Conservation (phyloP, 2,888 invertebrate species). For the Gonocerus acuteangulatus region DNA sequence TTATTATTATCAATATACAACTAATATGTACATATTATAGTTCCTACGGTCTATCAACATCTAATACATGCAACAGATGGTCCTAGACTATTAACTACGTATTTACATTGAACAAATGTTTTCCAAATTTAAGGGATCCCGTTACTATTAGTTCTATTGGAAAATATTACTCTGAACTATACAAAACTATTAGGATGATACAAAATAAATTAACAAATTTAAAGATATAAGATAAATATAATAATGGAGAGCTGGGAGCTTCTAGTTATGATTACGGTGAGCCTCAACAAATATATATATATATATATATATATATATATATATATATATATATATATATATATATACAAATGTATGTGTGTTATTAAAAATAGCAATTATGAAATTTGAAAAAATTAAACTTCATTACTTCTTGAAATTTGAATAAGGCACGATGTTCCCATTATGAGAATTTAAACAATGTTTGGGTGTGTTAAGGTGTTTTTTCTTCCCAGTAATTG, state of each 20-base stretch:
- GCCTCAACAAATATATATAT: no score
- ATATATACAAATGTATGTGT: no score
- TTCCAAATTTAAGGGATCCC: constrained; percentile 2
- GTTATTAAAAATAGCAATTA: no score
- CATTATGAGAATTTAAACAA: no score
- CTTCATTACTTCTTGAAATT: no score
- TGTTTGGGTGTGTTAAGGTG: no score
- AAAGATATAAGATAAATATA: neutral
- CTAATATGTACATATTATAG: constrained; percentile 19
- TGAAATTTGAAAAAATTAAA: no score
- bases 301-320: no score
- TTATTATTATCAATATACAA: constrained; percentile 8
- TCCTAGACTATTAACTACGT: constrained; percentile 11
- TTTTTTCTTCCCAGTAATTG: no score
- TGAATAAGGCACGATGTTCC: no score
- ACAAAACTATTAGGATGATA: constrained; percentile 1
- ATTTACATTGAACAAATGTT: constrained; percentile 13
- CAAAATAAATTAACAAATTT: neutral
- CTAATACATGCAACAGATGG: constrained; percentile 12
- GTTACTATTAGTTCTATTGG: constrained; percentile 5
- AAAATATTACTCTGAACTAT: neutral
- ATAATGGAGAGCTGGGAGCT: constrained; percentile 8
- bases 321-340: no score
- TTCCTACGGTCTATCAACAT: constrained; percentile 25
- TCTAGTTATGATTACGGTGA: neutral